Conservation (phyloP, 2,888 invertebrate species). For the Keiferia lycopersicella region DNA sequence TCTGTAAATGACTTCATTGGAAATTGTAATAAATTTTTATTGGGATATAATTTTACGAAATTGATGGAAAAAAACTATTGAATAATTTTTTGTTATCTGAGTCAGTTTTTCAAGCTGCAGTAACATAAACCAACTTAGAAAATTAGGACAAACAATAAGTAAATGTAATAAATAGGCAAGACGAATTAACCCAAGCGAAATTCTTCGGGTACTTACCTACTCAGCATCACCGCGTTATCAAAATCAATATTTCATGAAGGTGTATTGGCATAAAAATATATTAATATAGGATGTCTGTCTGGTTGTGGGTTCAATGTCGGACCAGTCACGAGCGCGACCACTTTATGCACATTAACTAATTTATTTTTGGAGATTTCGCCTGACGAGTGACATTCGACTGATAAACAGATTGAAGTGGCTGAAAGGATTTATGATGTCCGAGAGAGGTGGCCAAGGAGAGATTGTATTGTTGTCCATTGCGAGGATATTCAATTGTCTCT, state of each 20-base stretch:
- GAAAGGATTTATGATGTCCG: constrained; percentile 50
- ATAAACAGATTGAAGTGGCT: constrained; percentile 50
- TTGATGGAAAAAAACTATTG: no score
- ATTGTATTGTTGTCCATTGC: constrained; percentile 21
- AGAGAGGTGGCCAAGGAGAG: constrained; percentile 14
- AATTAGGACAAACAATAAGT: neutral
- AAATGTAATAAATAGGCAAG: neutral
- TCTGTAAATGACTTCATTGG: constrained; percentile 65
- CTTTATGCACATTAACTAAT: constrained; percentile 71
- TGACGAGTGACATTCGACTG: constrained; percentile 59
- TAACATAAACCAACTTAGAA: no score
- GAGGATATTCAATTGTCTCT: constrained; percentile 17
- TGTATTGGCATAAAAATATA: constrained; percentile 62
- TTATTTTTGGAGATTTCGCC: constrained; percentile 66
- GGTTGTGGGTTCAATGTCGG: constrained; percentile 59
- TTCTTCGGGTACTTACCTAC: constrained; percentile 45
- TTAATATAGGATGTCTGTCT: constrained; percentile 49
- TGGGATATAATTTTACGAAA: no score
- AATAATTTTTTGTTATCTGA: no score
- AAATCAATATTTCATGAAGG: constrained; percentile 64
- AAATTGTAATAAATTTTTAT: constrained; percentile 41
- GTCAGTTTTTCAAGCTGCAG: no score
- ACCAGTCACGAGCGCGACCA: constrained; percentile 72
- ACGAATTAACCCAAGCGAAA: constrained; percentile 53
- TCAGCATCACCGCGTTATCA: constrained; percentile 59